Evolutionary conservation across 1,140 invertebrate species (phyloP).

Genomic region (Spodoptera litura): DNA sequence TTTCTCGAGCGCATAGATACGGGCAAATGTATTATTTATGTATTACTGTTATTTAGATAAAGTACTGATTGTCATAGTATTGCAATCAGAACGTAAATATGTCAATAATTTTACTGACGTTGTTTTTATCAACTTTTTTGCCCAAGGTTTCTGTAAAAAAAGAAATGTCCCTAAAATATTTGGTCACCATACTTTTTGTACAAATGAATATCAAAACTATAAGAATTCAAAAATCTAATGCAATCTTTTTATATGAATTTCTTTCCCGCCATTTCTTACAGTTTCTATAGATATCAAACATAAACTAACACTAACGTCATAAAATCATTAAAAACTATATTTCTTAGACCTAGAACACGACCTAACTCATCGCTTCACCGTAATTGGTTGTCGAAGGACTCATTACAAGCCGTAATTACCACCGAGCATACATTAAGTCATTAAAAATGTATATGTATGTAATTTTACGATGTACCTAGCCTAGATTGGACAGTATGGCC

Average conservation of each 20-base stretch:
- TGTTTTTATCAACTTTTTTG: background rate
- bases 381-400: background rate
- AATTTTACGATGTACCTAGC: background rate
- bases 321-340: background rate
- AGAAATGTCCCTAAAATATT: background rate
- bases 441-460: conserved; percentile 34
- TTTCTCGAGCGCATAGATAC: conserved; percentile 5
- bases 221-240: too few species aligned
- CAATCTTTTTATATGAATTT: too few species aligned
- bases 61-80: background rate
- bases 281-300: background rate
- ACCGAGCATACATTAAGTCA: conserved; percentile 14
- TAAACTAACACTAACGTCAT: background rate
- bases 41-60: conserved; percentile 10
- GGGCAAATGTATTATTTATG: conserved; percentile 38
- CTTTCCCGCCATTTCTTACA: too few species aligned
- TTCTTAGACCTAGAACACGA: background rate
- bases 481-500: background rate
- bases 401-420: conserved; percentile 4
- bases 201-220: too few species aligned
- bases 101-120: background rate
- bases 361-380: background rate
- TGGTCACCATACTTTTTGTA: too few species aligned
- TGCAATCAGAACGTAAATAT: background rate
- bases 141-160: background rate